These are phyloP conservation scores for Drosophila niveifrons DNA, from an alignment of 2,888 invertebrate genomes.

Conservation along the genomic window DNA sequence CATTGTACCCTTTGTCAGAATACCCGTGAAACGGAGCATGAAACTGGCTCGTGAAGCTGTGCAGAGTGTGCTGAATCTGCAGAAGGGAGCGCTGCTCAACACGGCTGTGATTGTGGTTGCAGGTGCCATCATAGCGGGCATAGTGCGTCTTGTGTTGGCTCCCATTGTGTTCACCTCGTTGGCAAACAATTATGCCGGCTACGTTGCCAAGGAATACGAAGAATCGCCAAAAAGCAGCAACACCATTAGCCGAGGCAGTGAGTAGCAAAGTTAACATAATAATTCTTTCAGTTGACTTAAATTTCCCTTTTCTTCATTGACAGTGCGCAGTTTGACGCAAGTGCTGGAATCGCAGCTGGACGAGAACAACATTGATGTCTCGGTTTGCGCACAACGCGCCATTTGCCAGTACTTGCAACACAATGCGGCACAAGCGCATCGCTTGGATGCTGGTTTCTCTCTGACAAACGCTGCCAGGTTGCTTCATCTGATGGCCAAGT, in stretches of 20 bases:
- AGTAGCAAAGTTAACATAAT: conserved; percentile 20
- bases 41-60: conserved; percentile 74
- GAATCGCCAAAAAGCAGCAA: conserved; percentile 6
- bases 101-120: conserved; percentile 87
- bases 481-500: conserved; percentile 86
- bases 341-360: conserved; percentile 87
- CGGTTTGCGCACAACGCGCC: conserved; percentile 88
- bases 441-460: neutral
- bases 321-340: conserved; percentile 75
- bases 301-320: neutral
- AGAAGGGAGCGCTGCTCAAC: conserved; percentile 87
- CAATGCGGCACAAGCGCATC: conserved; percentile 72
- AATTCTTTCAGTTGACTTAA: neutral
- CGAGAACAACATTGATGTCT: conserved; percentile 87
- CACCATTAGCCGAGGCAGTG: conserved; percentile 40
- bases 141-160: conserved; percentile 68
- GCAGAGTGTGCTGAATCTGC: conserved; percentile 86
- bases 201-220: conserved; percentile 28
- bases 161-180: conserved; percentile 55
- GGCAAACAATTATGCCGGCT: conserved; percentile 27
- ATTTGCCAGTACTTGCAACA: conserved; percentile 87
- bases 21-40: conserved; percentile 86
- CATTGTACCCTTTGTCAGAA: conserved; percentile 87
- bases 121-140: conserved; percentile 82
- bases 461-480: conserved; percentile 85